Base-by-base conservation (phyloP, 1,140 invertebrate genomes). In the Drosophila parabipectinata region DNA sequence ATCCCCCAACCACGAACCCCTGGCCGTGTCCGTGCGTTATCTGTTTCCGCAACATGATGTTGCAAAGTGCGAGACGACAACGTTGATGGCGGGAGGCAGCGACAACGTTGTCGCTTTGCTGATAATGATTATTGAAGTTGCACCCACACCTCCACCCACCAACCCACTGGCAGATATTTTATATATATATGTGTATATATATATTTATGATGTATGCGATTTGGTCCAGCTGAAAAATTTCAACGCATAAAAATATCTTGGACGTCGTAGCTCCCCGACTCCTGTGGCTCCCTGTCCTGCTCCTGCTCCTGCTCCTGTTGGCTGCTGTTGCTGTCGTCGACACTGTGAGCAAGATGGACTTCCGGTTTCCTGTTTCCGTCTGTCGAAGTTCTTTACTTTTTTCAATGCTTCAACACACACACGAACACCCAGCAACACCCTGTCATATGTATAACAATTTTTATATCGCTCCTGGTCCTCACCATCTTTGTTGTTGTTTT, bases 351-450 rank as follows among this genome's bases (percentile, higher is more conserved):
- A 91, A 91, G 89, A 91, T 91, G 90, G 90, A 91, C 89, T 89
- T 91, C 90, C 90, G 89, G 90, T 91, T 91, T 91, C 90, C 90
- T 91, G 90, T 91, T 91, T 91, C 90, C 90, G 90, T 87, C 89
- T 91, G 89, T 90, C 89, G 90, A 90, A 91, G 81, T 90, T 91
- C 76, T 91, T 90, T 90, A 83, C 79, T 89, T 87, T 87, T 87
- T 87, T 82, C 83, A 77, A 88, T 82, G 83, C 83, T 79, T 77
- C 78, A 47, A 64, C 82, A 72, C 66, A 87, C 73, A 67, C 58
- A 59, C 71, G 66, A 28, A 55, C 26, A 41, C 55, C 34, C 53
- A 15, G 52, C 51, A 57, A 56, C 74, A 50, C 64, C 75, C 79
- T 67, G 61, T 62, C 76, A 87, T 78, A 75, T 68, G 67, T 88